phyloP scores from a whole-genome alignment of 2,888 invertebrate species.

The Agrotis ipsilon region DNA sequence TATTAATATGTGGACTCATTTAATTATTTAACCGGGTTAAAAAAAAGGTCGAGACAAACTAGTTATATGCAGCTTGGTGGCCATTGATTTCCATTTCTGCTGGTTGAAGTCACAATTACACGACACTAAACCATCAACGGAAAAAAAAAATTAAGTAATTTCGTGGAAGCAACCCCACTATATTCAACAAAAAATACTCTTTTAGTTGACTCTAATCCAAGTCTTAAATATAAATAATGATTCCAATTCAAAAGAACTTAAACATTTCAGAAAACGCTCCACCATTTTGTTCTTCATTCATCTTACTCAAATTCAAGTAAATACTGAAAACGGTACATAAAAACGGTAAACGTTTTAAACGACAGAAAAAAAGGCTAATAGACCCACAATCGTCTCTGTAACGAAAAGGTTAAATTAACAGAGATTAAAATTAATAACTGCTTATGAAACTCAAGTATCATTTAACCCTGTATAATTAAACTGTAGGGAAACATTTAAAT shows the following conservation, averaged over 20 bases:
- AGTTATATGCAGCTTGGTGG: no score
- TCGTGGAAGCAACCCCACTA: neutral
- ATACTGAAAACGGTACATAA: no score
- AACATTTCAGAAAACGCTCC: neutral
- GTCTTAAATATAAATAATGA: neutral
- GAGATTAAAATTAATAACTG: neutral
- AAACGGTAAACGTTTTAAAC: neutral
- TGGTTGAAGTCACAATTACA: accelerated
- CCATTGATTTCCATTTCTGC: no score
- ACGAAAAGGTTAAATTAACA: slow-evolving; percentile 3
- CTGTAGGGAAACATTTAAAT: slow-evolving; percentile 17
- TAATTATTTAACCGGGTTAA: no score
- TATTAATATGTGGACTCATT: no score
- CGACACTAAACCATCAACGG: no score
- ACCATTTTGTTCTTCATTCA: neutral
- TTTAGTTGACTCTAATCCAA: no score
- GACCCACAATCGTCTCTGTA: neutral
- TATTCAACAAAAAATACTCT: neutral
- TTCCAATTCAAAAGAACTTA: neutral
- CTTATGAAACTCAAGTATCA: slow-evolving; percentile 4
- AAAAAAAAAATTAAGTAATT: neutral
- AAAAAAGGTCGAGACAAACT: no score
- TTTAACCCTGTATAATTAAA: neutral
- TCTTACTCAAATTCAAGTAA: neutral
- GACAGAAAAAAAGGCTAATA: neutral